Percentiles rank a stretch among this genome's conserved stretches.
Conservation (phyloP, 2,113 vertebrate species). For the Thinocorus orbignyianus region DNA sequence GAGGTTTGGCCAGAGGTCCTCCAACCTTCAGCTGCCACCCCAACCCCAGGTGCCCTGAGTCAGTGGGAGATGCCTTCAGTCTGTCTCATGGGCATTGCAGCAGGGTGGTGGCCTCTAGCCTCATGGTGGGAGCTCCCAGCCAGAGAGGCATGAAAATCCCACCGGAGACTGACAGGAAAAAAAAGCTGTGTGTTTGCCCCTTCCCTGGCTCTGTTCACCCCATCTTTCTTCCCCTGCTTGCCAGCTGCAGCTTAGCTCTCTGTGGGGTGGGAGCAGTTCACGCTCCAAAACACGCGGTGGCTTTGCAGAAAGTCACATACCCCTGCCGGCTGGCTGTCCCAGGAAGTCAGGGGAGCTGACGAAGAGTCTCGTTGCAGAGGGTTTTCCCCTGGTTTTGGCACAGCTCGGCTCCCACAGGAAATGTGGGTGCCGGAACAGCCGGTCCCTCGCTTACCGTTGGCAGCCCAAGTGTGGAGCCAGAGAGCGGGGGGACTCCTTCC, state of each 20-base stretch:
- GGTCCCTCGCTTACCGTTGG: rapidly evolving
- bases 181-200: neutral
- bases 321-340: neutral
- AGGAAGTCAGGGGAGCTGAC: neutral
- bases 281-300: neutral
- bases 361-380: neutral
- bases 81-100: neutral
- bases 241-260: neutral
- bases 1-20: neutral
- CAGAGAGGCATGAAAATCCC: neutral
- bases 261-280: neutral
- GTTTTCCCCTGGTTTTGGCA: neutral
- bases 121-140: neutral
- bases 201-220: neutral
- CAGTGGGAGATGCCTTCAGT: neutral
- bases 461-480: neutral
- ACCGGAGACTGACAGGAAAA: neutral
- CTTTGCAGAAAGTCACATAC: neutral
- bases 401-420: conserved; percentile 36
- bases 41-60: rapidly evolving
- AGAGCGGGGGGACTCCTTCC: neutral
- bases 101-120: neutral
- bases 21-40: neutral
- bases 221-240: neutral
- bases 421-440: neutral